Base-by-base conservation (phyloP, 2,797 vertebrate species). In the Darevskia mixta region DNA sequence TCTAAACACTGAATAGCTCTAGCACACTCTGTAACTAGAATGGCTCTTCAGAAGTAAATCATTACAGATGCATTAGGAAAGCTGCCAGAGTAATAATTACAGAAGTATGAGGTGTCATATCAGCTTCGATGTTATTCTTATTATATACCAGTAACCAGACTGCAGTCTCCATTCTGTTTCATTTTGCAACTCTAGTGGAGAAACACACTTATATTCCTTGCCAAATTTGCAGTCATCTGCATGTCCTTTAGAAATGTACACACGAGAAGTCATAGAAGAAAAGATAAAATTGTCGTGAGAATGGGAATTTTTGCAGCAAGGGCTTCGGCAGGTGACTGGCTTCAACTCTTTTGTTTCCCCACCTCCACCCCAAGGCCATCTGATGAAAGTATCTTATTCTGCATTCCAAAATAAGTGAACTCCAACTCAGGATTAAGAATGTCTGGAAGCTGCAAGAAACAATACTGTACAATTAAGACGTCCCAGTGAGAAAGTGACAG, bases 1-100 rank as follows among this genome's bases (percentile, higher is more conserved):
- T 95, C 94, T 95, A 92, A 95, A 93, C 87, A 92, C 69, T 86
- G 90, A 96, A 93, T 85, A 93, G 72, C n/a, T 85, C 79, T 90
- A 94, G 91, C 88, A 94, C 67, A 88, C 91, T 90, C 86, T 90
- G 72, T 79, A 91, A 92, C 88, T 89, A 81, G 43, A 90, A 82
- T 75, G 20, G 71, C 86, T 67, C 43, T 92, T 92, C 90, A 82
- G 85, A 92, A 93, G 69, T 78, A 91, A 89, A 43, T 49, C 29
- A 61, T 83, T 73, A 72, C 35, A 93, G 75, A 94, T 38, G 38
- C 10, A 73, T 64, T 82, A 89, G 41, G 82, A 77, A 17, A 93
- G 80, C 71, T 78, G 29, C 15, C 15, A 75, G 18, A 69, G 8
- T 86, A 82, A 83, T 80, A 91, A 80, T 91, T 90, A 88, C 20